Base-by-base conservation (phyloP, 2,113 vertebrate genomes). In the Monopterus albus region DNA sequence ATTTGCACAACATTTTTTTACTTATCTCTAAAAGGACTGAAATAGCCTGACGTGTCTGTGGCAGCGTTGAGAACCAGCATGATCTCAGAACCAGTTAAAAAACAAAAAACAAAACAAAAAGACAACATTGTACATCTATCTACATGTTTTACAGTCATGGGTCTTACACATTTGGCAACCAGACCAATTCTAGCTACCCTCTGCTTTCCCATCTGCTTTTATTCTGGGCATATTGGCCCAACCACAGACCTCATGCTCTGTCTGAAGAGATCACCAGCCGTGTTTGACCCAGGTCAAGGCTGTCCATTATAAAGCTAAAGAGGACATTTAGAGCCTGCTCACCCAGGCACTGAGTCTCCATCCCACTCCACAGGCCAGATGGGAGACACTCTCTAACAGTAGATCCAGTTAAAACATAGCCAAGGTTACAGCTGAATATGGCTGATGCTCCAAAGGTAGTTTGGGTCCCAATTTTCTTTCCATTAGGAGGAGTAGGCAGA, bases 381-480 rank as follows among this genome's bases (percentile, higher is more conserved):
- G 96, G 94, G 31, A 99, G 93, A 76, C 97, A 99, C 87, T 99
- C 97, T 45, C 96, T 90, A 1, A 98, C 97, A 0, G 93, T 91
- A 20, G 97, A 96, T 13, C 96, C 97, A 21, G 95, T 96, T 9
- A 98, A 88, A 91, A 98, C 95, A 78, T 94, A 98, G 56, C 97
- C 97, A 0, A 91, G 87, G 56, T 96, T 95, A 71, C 97, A 99
- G 49, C 95, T 97, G 87, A 99, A 98, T 88, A 99, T 99, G 83
- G 96, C 96, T 35, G 97, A 96, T 6, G 96, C 96, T 57, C 95
- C 94, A 5, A 97, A 99, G 10, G 96, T 96, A 61, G 92, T 95
- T 62, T 98, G 97, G 67, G 95, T 99, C 86, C 97, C 97, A 88
- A 98, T 98, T 88, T 97, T 98, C 92, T 95, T 98, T 74, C 97